Evolutionary conservation across 2,797 vertebrate genomes (phyloP).

Genomic region (Catamblyrhynchus diadema): DNA sequence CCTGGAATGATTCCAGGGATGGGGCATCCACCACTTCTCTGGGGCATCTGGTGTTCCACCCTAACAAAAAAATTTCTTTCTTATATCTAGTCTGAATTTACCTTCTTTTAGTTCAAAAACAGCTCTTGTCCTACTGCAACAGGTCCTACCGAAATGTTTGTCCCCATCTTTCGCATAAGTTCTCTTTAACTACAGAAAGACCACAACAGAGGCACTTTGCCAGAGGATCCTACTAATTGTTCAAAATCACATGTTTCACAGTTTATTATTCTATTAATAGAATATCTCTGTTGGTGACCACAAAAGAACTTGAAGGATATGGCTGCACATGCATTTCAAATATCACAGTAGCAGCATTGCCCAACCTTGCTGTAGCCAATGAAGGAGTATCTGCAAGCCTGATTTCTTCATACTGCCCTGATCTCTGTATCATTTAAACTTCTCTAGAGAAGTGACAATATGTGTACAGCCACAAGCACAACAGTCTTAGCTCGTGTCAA

Average conservation of each 20-base stretch:
- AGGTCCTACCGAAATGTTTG: neutral
- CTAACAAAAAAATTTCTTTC: rapidly evolving
- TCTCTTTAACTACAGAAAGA: neutral
- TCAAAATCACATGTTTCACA: neutral
- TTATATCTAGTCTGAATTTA: neutral
- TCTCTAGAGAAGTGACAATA: neutral
- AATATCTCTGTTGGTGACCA: neutral
- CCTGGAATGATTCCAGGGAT: neutral
- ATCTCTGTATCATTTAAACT: neutral
- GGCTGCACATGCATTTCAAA: neutral
- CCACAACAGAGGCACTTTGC: neutral
- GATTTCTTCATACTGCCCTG: neutral
- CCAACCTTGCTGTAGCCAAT: neutral
- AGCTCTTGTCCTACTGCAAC: neutral
- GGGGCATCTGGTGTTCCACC: neutral
- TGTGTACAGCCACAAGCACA: neutral
- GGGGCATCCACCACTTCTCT: neutral
- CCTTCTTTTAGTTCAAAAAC: neutral
- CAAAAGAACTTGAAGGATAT: neutral
- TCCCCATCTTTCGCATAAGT: neutral
- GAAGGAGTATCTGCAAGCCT: neutral
- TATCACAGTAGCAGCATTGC: neutral
- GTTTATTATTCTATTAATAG: neutral
- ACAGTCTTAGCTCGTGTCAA: neutral
- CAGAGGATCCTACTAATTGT: neutral